These are phyloP conservation scores for Dendrophyllia cribrosa DNA, from an alignment of 64 coral and sea anemone genomes.

Conservation along the genomic window DNA sequence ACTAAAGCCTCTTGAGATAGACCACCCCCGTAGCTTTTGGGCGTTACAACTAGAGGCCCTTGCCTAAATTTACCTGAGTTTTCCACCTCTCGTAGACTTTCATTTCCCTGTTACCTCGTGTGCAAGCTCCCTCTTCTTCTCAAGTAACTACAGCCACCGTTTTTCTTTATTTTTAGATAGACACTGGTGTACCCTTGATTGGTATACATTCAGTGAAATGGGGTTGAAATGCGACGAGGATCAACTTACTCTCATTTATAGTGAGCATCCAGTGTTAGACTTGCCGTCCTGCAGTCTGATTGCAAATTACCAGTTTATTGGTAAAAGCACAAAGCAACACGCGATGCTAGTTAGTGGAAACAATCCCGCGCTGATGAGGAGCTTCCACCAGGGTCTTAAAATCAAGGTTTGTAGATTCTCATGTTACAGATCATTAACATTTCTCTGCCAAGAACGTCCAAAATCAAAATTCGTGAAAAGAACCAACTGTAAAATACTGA, in stretches of 20 bases:
- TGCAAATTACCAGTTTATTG: conserved; percentile 25
- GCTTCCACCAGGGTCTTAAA: conserved; percentile 5
- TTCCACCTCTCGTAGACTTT: no score
- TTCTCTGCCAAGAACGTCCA: no score
- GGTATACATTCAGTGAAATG: not conserved
- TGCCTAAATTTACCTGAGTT: no score
- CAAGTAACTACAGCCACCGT: not conserved
- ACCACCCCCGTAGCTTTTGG: no score
- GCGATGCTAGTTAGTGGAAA: conserved; percentile 1
- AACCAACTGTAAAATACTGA: no score
- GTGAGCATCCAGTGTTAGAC: conserved; percentile 19
- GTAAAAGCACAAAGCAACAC: not conserved
- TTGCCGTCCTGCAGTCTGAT: conserved; percentile 29
- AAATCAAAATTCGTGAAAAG: no score
- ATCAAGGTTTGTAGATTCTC: conserved; percentile 19
- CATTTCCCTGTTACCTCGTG: no score
- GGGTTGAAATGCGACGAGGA: conserved; percentile 4
- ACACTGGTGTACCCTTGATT: conserved; percentile 6
- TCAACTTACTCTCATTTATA: conserved; percentile 1
- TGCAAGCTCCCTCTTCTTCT: not conserved
- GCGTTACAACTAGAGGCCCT: no score
- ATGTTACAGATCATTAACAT: no score
- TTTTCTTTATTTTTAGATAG: not conserved
- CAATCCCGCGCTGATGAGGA: not conserved
- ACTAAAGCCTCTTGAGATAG: no score